Evolutionary conservation across 2,797 vertebrate species (phyloP), one percentile per base, ranked within the genome.

Genomic region (Sebastes itinus): DNA sequence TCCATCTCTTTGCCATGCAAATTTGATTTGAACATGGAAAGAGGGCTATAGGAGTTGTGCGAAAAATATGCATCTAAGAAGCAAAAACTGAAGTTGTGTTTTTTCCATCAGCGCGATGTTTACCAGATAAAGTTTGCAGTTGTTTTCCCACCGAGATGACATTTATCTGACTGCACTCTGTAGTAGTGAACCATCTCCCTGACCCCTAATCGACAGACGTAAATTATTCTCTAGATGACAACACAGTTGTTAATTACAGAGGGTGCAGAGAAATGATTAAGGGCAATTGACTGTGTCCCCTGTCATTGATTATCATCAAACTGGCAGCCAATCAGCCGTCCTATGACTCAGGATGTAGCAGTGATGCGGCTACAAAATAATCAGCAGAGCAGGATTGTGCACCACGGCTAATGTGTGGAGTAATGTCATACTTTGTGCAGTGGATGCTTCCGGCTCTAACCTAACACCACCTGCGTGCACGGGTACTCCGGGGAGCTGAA

Each of bases 231-330:
- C 59, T 25, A 28, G 63, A 70, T 70, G 72, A 78, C 73, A 46
- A 86, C 75, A 77, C 66, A 52, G 42, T 81, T 55, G 32, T 77
- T 88, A 85, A 86, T 90, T 77, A 82, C 73, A 84, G 42, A 58
- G 59, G 66, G 42, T 72, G 79, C 75, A 75, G 78, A 74, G 61
- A 83, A 83, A 89, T 87, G 61, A 91, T 92, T 77, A 58, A 77
- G 74, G 78, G 55, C 76, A 86, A 90, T 78, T 87, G 87, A 77
- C 81, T 80, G 81, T 84, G 78, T 86, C 83, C 68, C 63, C 27
- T 82, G 69, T 72, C 74, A 87, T 90, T 85, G 84, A 80, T 91
- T 87, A 87, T 83, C 32, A 82, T 70, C 6, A 76, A 87, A 77
- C 58, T 79, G 82, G n/a, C 82, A 86, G 68, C 78, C 88, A 84